phyloP scores from a whole-genome alignment of 2,113 vertebrate species.

The Muntiacus muntjak region DNA sequence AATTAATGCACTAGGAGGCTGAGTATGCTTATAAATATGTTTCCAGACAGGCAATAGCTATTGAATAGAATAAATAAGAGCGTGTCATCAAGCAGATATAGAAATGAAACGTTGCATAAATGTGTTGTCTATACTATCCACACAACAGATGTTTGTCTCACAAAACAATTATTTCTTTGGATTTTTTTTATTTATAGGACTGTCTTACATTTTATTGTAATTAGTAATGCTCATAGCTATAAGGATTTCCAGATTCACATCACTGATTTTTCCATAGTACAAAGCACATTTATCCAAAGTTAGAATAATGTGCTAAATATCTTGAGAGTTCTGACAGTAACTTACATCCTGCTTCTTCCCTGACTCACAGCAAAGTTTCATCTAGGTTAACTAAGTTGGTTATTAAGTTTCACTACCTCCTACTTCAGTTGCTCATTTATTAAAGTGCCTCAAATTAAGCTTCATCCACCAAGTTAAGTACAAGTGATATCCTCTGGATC shows the following conservation, averaged over 20 bases:
- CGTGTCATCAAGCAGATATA: constrained; percentile 1
- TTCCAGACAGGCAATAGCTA: constrained; percentile 4
- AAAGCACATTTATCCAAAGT: constrained; percentile 41
- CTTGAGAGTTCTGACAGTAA: constrained; percentile 13
- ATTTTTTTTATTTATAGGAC: constrained; percentile 9
- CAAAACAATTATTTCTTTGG: constrained; percentile 30
- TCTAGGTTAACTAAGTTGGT: neutral
- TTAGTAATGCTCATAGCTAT: constrained; percentile 14
- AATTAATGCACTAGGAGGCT: constrained; percentile 52
- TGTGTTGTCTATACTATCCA: neutral
- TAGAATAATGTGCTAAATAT: constrained; percentile 34
- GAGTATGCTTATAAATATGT: constrained; percentile 51
- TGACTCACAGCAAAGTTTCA: neutral
- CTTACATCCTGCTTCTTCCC: constrained; percentile 13
- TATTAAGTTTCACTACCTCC: neutral
- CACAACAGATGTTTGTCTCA: neutral
- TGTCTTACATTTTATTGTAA: constrained; percentile 23
- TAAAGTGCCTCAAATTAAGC: constrained; percentile 42
- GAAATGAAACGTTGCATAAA: constrained; percentile 32
- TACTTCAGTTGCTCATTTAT: neutral
- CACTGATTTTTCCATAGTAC: constrained; percentile 1
- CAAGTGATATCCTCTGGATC: neutral
- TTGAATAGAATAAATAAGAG: constrained; percentile 42
- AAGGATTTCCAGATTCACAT: constrained; percentile 39
- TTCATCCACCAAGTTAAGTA: constrained; percentile 2